These are phyloP conservation scores for Dasyornis broadbenti DNA, from an alignment of 2,113 vertebrate genomes.

Conservation along the genomic window DNA sequence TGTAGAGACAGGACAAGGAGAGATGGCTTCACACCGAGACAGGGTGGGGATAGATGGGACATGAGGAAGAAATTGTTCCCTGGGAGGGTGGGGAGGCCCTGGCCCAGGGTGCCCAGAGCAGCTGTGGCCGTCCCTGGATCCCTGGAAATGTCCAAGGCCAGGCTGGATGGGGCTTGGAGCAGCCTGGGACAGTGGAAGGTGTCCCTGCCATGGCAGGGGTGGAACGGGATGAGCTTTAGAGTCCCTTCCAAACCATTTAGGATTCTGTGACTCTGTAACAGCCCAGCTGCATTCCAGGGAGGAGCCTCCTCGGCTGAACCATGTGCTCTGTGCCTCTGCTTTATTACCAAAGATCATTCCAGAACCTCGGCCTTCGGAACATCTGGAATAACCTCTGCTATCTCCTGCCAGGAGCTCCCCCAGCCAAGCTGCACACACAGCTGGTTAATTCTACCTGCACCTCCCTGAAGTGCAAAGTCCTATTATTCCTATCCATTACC, in stretches of 20 bases:
- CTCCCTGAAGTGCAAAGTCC: neutral
- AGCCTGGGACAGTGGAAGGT: fast-evolving
- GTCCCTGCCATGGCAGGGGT: neutral
- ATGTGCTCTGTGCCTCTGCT: neutral
- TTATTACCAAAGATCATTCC: neutral
- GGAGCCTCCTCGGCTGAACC: neutral
- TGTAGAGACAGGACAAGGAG: neutral
- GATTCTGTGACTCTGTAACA: fast-evolving
- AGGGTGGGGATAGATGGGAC: neutral
- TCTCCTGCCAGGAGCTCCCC: neutral
- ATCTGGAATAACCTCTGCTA: neutral
- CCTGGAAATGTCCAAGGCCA: neutral
- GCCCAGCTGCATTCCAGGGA: neutral
- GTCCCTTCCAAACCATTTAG: neutral
- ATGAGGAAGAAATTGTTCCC: neutral
- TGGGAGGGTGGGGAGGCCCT: fast-evolving
- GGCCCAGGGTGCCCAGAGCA: neutral
- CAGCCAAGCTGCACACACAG: neutral
- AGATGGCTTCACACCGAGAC: neutral
- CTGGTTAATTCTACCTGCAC: neutral
- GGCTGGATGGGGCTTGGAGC: fast-evolving
- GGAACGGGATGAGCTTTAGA: fast-evolving
- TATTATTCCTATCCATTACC: neutral
- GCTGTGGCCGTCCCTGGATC: neutral
- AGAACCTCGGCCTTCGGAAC: neutral